Percentiles rank a stretch among this genome's conserved stretches.
Evolutionary conservation across 2,113 vertebrate genomes (phyloP).

Genomic region (Morone chrysops): DNA sequence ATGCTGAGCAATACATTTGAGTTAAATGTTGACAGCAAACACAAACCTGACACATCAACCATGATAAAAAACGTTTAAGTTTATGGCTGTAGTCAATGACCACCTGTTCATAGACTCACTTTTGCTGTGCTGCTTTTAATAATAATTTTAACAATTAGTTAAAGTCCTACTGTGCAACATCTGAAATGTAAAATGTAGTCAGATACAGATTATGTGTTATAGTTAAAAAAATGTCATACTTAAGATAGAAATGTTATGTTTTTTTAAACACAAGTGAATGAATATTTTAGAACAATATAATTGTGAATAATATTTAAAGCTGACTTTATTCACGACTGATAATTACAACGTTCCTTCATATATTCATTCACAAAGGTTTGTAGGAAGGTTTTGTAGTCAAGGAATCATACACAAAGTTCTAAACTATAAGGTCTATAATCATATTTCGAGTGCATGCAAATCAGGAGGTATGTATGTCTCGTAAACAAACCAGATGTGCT

Average conservation of each 20-base stretch:
- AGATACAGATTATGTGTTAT: neutral
- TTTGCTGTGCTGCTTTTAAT: no score
- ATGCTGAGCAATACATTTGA: no score
- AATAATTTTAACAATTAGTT: neutral
- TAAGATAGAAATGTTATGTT: neutral
- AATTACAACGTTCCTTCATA: neutral
- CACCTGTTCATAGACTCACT: no score
- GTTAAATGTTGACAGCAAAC: no score
- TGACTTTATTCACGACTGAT: neutral
- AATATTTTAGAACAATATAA: neutral
- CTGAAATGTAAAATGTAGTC: neutral
- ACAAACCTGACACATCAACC: no score
- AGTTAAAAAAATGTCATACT: neutral
- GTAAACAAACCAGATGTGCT: constrained; percentile 64
- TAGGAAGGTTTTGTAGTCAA: neutral
- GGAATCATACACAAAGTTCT: neutral
- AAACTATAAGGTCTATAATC: neutral
- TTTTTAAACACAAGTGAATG: neutral
- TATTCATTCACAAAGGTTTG: neutral
- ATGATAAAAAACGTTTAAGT: no score
- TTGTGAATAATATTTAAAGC: neutral
- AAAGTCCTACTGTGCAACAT: neutral
- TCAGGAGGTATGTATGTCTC: constrained; percentile 36
- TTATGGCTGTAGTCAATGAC: no score
- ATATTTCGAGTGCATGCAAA: constrained; percentile 34